Evolutionary conservation across 2,888 invertebrate species (phyloP).

Genomic region (Liopterus haemorrhoidalis): DNA sequence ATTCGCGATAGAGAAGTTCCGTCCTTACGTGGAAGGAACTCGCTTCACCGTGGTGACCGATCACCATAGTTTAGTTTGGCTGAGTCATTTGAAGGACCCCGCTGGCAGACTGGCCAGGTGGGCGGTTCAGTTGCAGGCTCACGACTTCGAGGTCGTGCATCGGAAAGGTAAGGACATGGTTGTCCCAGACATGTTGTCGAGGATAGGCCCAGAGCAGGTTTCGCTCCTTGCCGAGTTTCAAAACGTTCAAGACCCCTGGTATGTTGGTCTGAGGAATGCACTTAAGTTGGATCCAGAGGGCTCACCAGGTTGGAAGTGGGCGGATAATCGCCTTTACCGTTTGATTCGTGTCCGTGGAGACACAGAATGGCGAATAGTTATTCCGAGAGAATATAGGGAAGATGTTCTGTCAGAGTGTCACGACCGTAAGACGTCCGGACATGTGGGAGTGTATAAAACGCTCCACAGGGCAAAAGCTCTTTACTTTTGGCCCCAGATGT

Average conservation of each 20-base stretch:
- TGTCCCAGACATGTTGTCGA: constrained; percentile 11
- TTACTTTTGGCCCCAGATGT: constrained; percentile 9
- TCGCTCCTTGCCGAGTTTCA: not conserved
- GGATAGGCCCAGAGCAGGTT: not conserved
- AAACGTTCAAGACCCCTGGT: not conserved
- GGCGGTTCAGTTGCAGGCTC: not conserved
- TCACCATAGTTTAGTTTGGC: not conserved
- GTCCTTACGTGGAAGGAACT: constrained; percentile 7
- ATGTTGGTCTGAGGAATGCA: not conserved
- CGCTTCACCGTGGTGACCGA: constrained; percentile 1
- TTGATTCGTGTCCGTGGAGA: no score
- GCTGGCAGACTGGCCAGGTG: no score
- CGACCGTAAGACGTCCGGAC: not conserved
- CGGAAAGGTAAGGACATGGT: constrained; percentile 9
- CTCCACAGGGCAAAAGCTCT: not conserved
- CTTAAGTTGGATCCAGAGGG: not conserved
- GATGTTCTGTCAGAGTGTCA: not conserved
- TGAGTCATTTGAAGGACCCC: not conserved
- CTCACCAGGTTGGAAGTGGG: not conserved
- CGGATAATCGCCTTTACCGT: no score
- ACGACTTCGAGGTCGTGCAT: constrained; percentile 9
- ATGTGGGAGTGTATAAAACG: not conserved
- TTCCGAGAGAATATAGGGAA: constrained; percentile 9
- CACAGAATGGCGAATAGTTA: constrained; percentile 6
- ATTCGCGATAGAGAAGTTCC: constrained; percentile 4